phyloP scores from a whole-genome alignment of 2,888 invertebrate species.

The Drosophila setosimentum region DNA sequence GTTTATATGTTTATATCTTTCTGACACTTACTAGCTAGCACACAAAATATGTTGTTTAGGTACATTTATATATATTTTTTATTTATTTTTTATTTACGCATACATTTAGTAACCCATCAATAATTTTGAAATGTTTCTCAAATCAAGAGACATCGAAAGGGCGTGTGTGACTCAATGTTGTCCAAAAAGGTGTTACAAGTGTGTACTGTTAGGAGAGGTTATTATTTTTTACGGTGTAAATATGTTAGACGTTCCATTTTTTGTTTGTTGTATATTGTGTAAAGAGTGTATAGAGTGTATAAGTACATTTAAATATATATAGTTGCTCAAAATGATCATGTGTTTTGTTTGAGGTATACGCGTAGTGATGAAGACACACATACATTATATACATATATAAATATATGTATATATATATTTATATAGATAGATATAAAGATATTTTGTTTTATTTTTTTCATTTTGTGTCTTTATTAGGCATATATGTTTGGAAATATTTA shows the following conservation, averaged over 20 bases:
- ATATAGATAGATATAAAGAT: constrained; percentile 61
- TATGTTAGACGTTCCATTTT: constrained; percentile 58
- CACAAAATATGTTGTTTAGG: constrained; percentile 84
- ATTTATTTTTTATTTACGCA: constrained; percentile 66
- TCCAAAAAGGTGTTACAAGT: constrained; percentile 42
- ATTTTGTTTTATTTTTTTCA: constrained; percentile 30
- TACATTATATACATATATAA: constrained; percentile 76
- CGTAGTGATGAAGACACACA: constrained; percentile 86
- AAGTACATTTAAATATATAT: constrained; percentile 67
- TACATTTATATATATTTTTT: constrained; percentile 82
- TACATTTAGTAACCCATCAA: constrained; percentile 66
- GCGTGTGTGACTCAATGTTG: constrained; percentile 42
- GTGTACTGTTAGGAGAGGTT: constrained; percentile 40
- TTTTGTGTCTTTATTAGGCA: constrained; percentile 49
- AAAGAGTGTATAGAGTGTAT: constrained; percentile 69
- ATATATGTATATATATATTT: constrained; percentile 76
- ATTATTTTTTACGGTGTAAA: constrained; percentile 58
- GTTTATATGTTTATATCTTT: constrained; percentile 52
- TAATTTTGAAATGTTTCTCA: constrained; percentile 55
- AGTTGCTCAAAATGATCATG: constrained; percentile 75
- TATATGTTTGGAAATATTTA: constrained; percentile 73
- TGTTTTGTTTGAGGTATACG: constrained; percentile 86
- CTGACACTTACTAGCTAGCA: constrained; percentile 84
- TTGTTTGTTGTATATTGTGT: constrained; percentile 46
- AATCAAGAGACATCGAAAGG: constrained; percentile 56